Evolutionary conservation across 1,140 invertebrate species (phyloP), one percentile per base, ranked within the genome.

Genomic region (Neocloeon triangulifer): DNA sequence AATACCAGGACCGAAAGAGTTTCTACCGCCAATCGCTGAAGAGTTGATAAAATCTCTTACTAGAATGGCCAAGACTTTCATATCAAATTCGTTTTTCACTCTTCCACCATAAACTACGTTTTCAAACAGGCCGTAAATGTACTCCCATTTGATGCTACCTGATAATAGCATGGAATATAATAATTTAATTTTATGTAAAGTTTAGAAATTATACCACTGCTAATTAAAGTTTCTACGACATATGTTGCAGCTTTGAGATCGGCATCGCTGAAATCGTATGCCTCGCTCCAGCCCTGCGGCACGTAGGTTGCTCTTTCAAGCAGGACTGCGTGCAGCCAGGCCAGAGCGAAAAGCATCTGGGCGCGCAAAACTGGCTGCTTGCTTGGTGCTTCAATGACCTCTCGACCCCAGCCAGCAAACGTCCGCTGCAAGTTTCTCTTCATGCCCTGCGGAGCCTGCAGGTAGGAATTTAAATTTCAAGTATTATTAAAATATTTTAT

Each of bases 261-360:
- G 1, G 73, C 64, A 39, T 78, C 69, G 21, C 70, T 80, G 55
- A 91, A 92, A 44, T 92, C 85, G 51, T 94, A 94, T 47, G 71
- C 77, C 48, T 78, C 80, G 1, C 69, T 73, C 80, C 81, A 86
- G 2, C 78, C 80, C 57, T 78, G 73, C 5, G 77, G 81, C 40
- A 88, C 80, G 46, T 69, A 91, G 37, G 67, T 75, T 37, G 86
- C 56, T 30, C 88, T 59, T 53, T 94, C 86, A 48, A 91, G 82
- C 13, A 91, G 50, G 5, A 89, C 59, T 0, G 85, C 80, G 49
- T 91, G 82, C 34, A 86, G 61, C 69, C 76, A 84, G 6, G 75
- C 65, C 7, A 86, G 45, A 3, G 69, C 58, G 47, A 86, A 74
- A 22, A 71, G 55, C 14, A 69, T 56, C 41, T 61, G 60, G 5